Evolutionary conservation across 2,797 vertebrate genomes (phyloP).

Genomic region (Passerculus sandwichensis): DNA sequence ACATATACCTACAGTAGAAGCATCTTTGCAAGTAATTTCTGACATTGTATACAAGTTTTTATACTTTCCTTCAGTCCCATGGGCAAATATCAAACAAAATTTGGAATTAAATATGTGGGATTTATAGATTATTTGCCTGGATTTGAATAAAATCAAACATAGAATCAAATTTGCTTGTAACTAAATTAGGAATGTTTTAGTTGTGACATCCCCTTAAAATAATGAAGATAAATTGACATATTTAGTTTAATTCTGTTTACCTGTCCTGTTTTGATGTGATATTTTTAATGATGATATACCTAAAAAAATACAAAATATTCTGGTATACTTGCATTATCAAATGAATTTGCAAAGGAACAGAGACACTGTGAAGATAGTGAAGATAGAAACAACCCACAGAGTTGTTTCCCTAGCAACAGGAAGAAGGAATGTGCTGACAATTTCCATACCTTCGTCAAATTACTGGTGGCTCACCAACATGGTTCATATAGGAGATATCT

Average conservation of each 20-base stretch:
- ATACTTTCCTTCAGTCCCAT: not conserved
- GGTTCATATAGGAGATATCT: not conserved
- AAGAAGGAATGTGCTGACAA: not conserved
- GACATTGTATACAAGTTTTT: not conserved
- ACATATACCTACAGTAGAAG: not conserved
- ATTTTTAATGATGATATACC: not conserved
- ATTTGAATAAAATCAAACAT: not conserved
- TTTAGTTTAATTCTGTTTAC: not conserved
- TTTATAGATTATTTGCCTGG: not conserved
- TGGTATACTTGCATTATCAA: not conserved
- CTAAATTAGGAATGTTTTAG: not conserved
- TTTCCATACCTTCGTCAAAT: not conserved
- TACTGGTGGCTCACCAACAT: not conserved
- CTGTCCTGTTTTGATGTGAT: not conserved
- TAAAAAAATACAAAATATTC: not conserved
- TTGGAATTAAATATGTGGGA: not conserved
- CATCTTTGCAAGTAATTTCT: not conserved
- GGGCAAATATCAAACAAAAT: not conserved
- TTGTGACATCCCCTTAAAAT: not conserved
- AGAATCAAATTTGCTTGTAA: not conserved
- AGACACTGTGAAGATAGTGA: not conserved
- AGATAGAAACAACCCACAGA: too few relatives aligned
- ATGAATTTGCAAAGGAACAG: not conserved
- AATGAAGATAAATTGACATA: not conserved
- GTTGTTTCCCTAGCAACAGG: slow-evolving; percentile 1